Evolutionary conservation across 2,888 invertebrate genomes (phyloP).

Genomic region (Agrilus biguttatus): DNA sequence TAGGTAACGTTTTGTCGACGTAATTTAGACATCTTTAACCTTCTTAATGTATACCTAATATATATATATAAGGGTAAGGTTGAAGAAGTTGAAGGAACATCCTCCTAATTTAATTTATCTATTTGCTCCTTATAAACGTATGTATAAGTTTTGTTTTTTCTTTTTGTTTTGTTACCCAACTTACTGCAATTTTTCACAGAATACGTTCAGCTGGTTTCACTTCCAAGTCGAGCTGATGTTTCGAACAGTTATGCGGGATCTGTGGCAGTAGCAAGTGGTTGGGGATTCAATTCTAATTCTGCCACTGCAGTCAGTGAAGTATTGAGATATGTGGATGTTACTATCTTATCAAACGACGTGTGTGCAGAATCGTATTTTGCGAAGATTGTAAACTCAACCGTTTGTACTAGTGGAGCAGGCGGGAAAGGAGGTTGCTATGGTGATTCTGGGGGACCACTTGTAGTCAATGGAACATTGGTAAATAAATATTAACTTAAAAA

Average conservation of each 20-base stretch:
- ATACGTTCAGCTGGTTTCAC: conserved; percentile 1
- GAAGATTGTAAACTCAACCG: conserved; percentile 26
- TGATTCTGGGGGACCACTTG: conserved; percentile 30
- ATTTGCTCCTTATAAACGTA: too few species aligned
- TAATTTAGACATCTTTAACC: too few species aligned
- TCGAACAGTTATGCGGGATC: conserved; percentile 25
- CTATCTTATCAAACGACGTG: conserved; percentile 28
- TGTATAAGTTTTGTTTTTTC: too few species aligned
- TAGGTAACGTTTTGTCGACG: too few species aligned
- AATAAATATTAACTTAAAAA: too few species aligned
- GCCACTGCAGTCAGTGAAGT: conserved; percentile 26
- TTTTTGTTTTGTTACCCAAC: too few species aligned
- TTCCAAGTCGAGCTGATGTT: conserved; percentile 11
- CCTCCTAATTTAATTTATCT: not conserved
- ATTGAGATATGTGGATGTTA: conserved; percentile 27
- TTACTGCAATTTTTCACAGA: too few species aligned
- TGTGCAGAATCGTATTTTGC: conserved; percentile 26
- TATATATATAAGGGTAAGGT: too few species aligned
- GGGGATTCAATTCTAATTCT: conserved; percentile 29
- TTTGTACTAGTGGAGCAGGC: conserved; percentile 33
- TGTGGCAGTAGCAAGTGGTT: conserved; percentile 31
- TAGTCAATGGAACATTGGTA: not conserved
- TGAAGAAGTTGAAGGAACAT: too few species aligned
- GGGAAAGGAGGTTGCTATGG: conserved; percentile 37
- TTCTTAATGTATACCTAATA: too few species aligned